Evolutionary conservation across 2,888 invertebrate genomes (phyloP).

Genomic region (Thera obeliscata): DNA sequence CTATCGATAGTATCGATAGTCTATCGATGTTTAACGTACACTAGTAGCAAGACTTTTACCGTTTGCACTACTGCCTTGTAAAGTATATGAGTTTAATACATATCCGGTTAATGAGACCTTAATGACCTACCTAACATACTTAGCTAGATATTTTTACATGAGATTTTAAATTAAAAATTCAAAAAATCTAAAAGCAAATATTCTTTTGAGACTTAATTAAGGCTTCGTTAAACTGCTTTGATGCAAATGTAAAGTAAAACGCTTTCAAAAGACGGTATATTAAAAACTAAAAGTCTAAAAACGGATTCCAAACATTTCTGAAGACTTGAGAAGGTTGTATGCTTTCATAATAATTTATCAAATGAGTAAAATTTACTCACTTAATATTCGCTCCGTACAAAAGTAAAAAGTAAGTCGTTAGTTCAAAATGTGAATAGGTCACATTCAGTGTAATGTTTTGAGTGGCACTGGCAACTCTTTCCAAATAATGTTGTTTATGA

Average conservation of each 20-base stretch:
- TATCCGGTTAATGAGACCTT: not conserved
- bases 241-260: constrained; percentile 64
- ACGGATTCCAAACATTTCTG: constrained; percentile 60
- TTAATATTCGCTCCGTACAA: constrained; percentile 8
- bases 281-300: constrained; percentile 60
- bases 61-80: not conserved
- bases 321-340: constrained; percentile 47
- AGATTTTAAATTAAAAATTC: constrained; percentile 47
- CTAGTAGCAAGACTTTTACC: too few relatives aligned
- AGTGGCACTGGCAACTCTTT: constrained; percentile 1
- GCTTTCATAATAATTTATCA: constrained; percentile 11
- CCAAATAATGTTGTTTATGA: not conserved
- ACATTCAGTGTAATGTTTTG: not conserved
- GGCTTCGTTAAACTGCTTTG: constrained; percentile 74
- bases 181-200: constrained; percentile 60
- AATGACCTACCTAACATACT: not conserved
- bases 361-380: constrained; percentile 13
- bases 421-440: not conserved
- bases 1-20: too few relatives aligned
- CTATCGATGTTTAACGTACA: too few relatives aligned
- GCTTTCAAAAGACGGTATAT: constrained; percentile 66
- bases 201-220: constrained; percentile 73
- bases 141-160: not conserved
- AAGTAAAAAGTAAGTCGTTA: constrained; percentile 17
- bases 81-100: not conserved